Base-by-base conservation (phyloP, 2,888 invertebrate species). In the Pogonocherus hispidulus region DNA sequence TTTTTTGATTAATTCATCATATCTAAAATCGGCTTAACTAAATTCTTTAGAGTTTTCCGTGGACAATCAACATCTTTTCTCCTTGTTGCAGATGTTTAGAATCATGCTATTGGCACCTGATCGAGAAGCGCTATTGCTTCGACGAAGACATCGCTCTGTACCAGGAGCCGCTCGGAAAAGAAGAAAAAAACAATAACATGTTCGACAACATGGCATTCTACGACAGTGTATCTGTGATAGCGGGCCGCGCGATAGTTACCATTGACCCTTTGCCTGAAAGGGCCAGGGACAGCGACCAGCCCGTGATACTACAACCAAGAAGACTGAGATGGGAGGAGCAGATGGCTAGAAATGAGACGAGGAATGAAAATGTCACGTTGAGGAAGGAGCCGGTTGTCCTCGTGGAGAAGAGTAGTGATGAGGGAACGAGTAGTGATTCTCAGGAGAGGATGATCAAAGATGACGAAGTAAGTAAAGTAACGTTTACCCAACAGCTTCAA, bases 61-160 rank as follows among this genome's bases (percentile, higher is more conserved):
- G n/a, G n/a, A n/a, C n/a, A n/a, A n/a, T n/a, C n/a, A n/a, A n/a
- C n/a, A n/a, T n/a, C n/a, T n/a, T n/a, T n/a, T n/a, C n/a, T 35
- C 55, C 63, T 78, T 70, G 76, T 84, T 84, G 75, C 86, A 92
- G 92, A 80, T 92, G 91, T 81, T 86, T 90, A 85, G 92, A 92
- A 86, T 89, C 90, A 74, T 87, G 90, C 84, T 92, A 91, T 85
- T 92, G 92, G 92, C 90, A 90, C 80, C 90, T 92, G 80, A 90
- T 91, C 79, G 92, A 92, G 81, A 91, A 92, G 84, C 88, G 88
- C 76, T 92, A 91, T 83, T 92, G 92, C 80, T 92, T 91, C 83
- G 92, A 92, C 83, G 90, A 92, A 84, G 90, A 89, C 80, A 92
- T 92, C 72, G 92, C 90, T 0, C 80, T 88, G 1, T 90, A 89